Evolutionary conservation across 2,888 invertebrate species (phyloP), one percentile per base, ranked within the genome.

Genomic region (Pemphredon lugubris): DNA sequence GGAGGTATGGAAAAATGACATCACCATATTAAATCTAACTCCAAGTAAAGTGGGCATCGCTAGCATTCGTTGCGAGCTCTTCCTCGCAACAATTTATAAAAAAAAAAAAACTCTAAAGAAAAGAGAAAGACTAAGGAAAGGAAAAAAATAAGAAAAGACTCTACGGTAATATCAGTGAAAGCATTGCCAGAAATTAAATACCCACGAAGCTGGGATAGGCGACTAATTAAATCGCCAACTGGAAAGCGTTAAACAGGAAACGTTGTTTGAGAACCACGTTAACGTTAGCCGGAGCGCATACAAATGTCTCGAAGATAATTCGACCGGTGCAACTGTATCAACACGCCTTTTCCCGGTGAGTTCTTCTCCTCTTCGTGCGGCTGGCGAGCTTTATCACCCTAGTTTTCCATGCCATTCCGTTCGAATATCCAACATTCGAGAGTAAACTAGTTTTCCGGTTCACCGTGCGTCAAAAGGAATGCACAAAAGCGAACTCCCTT

Each of bases 291-390:
- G 14, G 32, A 39, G n/a, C 26, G n/a, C 23, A n/a, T n/a, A 18
- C n/a, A 48, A 54, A 42, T 53, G 37, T 42, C 59, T 11, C 14
- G 14, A 11, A 13, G 11, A 51, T 40, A 67, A 60, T 14, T 65
- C 37, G 37, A 39, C 32, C 20, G 11, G 21, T 18, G 26, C 50
- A 63, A 64, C 54, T 48, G 54, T 40, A 66, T 54, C 63, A 65
- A 65, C 53, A 48, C 42, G 37, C 7, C 16, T 7, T 9, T 21
- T 42, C 20, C 9, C 20, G 23, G 47, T 69, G 55, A 64, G 32
- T 32, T 34, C 30, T 40, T 18, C n/a, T 54, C 45, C 54, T 26
- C 39, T n/a, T 13, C n/a, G n/a, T 39, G 3, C 18, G 18, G 2
- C 21, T 40, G 18, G 21, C 20, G 5, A 37, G 54, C 42, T 65